These are phyloP conservation scores for Drosophila rubida DNA, from an alignment of 2,888 invertebrate species.

Conservation along the genomic window DNA sequence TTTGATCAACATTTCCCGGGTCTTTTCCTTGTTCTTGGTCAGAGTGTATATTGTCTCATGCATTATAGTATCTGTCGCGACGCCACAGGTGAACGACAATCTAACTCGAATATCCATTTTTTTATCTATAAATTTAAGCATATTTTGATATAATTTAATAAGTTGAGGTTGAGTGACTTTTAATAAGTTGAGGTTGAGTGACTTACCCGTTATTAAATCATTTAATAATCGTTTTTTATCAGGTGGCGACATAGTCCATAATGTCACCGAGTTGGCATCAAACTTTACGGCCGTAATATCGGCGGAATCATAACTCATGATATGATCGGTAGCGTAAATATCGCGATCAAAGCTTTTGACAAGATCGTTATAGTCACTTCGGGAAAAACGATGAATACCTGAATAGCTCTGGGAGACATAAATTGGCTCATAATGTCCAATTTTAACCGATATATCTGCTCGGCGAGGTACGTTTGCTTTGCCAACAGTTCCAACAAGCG, in stretches of 20 bases:
- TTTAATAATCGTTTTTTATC: conserved; percentile 51
- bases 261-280: conserved; percentile 57
- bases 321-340: conserved; percentile 51
- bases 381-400: conserved; percentile 88
- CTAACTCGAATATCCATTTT: conserved; percentile 44
- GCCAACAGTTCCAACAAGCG: conserved; percentile 96
- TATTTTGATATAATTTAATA: background rate
- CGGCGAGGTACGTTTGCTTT: conserved; percentile 93
- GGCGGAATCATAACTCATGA: conserved; percentile 53
- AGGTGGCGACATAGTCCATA: conserved; percentile 70
- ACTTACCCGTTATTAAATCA: conserved; percentile 52
- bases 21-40: conserved; percentile 32
- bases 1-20: conserved; percentile 45
- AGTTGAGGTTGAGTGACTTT: too few relatives aligned
- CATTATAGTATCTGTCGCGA: conserved; percentile 18
- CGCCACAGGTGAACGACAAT: conserved; percentile 38
- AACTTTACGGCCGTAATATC: conserved; percentile 63
- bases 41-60: conserved; percentile 48
- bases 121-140: background rate
- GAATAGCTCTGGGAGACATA: conserved; percentile 95
- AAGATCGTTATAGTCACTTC: conserved; percentile 86
- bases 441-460: conserved; percentile 91
- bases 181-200: too few relatives aligned
- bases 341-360: conserved; percentile 87
- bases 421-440: conserved; percentile 95